Conservation (phyloP, 1,140 invertebrate species). For the Dendrolimus punctatus region DNA sequence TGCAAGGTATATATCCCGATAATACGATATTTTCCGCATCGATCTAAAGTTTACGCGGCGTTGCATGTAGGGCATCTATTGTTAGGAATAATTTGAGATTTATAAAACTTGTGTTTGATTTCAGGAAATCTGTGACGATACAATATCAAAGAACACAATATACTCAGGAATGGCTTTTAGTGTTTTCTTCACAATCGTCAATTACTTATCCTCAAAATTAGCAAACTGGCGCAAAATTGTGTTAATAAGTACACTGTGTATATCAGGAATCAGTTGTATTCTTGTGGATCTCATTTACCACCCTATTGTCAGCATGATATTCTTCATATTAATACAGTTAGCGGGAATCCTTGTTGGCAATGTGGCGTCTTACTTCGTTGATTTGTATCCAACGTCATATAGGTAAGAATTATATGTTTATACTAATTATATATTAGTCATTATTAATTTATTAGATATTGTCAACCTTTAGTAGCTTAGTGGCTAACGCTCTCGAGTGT, state of each 20-base stretch:
- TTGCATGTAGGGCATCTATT: too few species aligned
- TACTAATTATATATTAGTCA: too few species aligned
- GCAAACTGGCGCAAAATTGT: slow-evolving; percentile 20
- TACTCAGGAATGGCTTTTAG: slow-evolving; percentile 26
- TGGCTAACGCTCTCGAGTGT: too few species aligned
- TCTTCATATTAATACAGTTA: slow-evolving; percentile 27
- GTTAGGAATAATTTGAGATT: background rate
- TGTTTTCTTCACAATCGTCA: slow-evolving; percentile 20
- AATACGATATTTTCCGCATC: too few species aligned
- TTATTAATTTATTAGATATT: too few species aligned
- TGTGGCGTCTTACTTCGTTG: slow-evolving; percentile 34
- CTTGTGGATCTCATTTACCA: slow-evolving; percentile 21
- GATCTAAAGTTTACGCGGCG: too few species aligned
- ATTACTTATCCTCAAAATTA: slow-evolving; percentile 12
- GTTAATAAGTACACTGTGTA: slow-evolving; percentile 15
- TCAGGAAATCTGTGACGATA: slow-evolving; percentile 24
- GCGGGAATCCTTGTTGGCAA: slow-evolving; percentile 25
- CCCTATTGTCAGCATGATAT: slow-evolving; percentile 24
- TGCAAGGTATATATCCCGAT: too few species aligned
- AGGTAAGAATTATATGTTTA: slow-evolving; percentile 18
- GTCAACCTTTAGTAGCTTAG: too few species aligned
- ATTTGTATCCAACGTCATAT: slow-evolving; percentile 38
- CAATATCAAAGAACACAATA: slow-evolving; percentile 22
- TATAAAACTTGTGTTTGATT: slow-evolving; percentile 4
- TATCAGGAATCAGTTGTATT: slow-evolving; percentile 19